Conservation (phyloP, 2,113 vertebrate genomes). For the Neolamprologus fasciatus region DNA sequence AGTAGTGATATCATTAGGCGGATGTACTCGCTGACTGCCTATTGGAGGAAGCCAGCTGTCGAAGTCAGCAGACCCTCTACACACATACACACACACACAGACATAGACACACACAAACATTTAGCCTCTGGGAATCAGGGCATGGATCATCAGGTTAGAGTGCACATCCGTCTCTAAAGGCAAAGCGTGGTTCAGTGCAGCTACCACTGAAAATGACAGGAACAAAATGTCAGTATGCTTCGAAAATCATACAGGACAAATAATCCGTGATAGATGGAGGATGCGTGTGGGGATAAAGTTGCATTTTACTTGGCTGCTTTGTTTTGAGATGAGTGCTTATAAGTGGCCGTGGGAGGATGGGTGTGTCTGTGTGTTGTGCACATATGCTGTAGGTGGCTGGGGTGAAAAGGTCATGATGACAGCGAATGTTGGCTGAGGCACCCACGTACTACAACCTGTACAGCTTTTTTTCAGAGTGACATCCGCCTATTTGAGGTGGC, state of each 20-base stretch:
- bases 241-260: neutral
- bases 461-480: constrained; percentile 14
- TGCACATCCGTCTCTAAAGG: constrained; percentile 49
- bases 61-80: constrained; percentile 19
- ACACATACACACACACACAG: neutral
- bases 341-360: constrained; percentile 3
- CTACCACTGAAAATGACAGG: constrained; percentile 16
- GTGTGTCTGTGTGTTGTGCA: neutral
- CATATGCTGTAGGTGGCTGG: constrained; percentile 10
- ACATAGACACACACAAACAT: neutral
- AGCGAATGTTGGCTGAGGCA: neutral
- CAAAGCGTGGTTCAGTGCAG: constrained; percentile 4
- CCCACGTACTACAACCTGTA: constrained; percentile 22
- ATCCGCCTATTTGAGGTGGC: constrained; percentile 25
- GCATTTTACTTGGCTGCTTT: neutral
- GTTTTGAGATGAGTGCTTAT: neutral
- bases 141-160: constrained; percentile 61
- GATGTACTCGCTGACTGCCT: constrained; percentile 34
- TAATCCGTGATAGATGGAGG: neutral
- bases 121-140: constrained; percentile 41
- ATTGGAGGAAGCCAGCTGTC: constrained; percentile 56
- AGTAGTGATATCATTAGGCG: constrained; percentile 31
- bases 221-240: constrained; percentile 31
- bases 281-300: neutral
- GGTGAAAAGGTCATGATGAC: constrained; percentile 21